Conservation (phyloP, 2,888 invertebrate species). For the Synanthedon tipuliformis region DNA sequence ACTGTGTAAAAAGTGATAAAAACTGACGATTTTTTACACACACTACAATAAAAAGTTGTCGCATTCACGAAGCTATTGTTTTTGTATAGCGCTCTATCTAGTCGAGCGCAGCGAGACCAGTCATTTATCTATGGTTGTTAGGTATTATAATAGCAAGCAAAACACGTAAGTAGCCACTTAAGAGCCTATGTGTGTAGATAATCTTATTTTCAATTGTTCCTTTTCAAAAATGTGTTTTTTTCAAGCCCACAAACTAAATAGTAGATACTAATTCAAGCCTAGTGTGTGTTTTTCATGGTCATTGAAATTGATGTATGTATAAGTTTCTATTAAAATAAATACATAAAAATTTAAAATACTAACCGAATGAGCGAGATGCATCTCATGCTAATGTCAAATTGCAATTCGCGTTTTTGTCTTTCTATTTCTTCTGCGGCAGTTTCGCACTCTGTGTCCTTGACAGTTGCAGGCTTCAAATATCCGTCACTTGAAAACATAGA, state of each 20-base stretch:
- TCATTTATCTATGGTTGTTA: too few relatives aligned
- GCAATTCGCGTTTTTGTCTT: slow-evolving; percentile 75
- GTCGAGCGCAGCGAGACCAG: too few relatives aligned
- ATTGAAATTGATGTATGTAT: not conserved
- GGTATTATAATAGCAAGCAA: not conserved
- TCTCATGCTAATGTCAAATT: slow-evolving; percentile 84
- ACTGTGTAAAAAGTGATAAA: too few relatives aligned
- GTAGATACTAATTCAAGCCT: too few relatives aligned
- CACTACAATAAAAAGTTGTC: too few relatives aligned
- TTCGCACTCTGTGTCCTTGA: slow-evolving; percentile 57
- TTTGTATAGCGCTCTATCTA: too few relatives aligned
- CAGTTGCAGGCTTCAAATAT: slow-evolving; percentile 34
- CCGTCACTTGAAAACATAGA: slow-evolving; percentile 28
- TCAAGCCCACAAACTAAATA: too few relatives aligned
- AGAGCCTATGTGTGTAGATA: too few relatives aligned
- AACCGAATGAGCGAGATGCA: slow-evolving; percentile 85
- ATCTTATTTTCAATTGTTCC: not conserved
- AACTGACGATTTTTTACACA: too few relatives aligned
- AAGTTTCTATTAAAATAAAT: too few relatives aligned
- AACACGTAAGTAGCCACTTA: too few relatives aligned
- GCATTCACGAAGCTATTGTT: too few relatives aligned
- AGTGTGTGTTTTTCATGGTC: not conserved
- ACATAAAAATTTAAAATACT: slow-evolving; percentile 7
- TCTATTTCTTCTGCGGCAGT: slow-evolving; percentile 71
- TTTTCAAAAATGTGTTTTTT: not conserved